Percentiles rank a stretch among this genome's conserved stretches.
phyloP scores from a whole-genome alignment of 1,140 invertebrate genomes.

The Xylocopa sonorina region DNA sequence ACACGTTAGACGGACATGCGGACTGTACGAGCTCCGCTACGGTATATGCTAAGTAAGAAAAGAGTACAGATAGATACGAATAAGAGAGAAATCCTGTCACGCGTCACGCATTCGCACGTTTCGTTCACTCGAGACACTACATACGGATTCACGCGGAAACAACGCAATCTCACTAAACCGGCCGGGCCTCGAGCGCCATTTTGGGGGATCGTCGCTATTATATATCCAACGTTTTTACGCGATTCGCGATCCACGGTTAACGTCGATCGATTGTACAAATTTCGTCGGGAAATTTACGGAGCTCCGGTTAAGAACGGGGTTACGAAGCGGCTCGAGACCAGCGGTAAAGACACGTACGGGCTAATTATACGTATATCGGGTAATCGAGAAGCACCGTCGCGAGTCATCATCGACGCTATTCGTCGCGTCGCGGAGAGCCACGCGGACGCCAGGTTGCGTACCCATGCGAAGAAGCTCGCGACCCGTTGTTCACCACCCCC shows the following conservation, averaged over 20 bases:
- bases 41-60: constrained; percentile 62
- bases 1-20: constrained; percentile 75
- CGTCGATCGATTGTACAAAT: neutral
- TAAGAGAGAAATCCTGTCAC: constrained; percentile 49
- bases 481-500: neutral
- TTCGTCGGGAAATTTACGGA: neutral
- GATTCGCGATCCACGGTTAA: neutral
- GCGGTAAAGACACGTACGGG: constrained; percentile 62
- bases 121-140: constrained; percentile 35
- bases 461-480: neutral
- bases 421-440: neutral
- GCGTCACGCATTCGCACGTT: constrained; percentile 30
- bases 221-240: neutral
- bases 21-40: constrained; percentile 65
- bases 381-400: constrained; percentile 62
- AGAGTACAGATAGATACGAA: constrained; percentile 59
- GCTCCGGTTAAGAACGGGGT: neutral
- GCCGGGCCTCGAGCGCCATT: constrained; percentile 53
- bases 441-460: neutral
- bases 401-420: constrained; percentile 31
- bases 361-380: constrained; percentile 74
- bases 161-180: constrained; percentile 65
- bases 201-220: neutral
- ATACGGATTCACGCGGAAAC: constrained; percentile 37
- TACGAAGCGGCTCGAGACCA: constrained; percentile 26